phyloP scores from a whole-genome alignment of 2,888 invertebrate genomes.

The Rhabditoides inermis region DNA sequence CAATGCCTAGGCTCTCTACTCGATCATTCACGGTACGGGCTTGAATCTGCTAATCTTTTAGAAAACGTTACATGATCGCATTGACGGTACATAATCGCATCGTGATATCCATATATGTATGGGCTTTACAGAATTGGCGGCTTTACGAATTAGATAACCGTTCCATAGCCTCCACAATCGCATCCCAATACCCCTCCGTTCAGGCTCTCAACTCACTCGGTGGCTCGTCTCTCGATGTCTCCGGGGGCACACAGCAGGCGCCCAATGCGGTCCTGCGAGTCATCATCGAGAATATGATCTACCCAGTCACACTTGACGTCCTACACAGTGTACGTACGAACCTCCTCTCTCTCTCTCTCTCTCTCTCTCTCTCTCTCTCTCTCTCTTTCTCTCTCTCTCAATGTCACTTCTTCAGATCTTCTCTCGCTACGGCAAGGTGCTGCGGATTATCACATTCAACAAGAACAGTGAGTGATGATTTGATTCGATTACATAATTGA shows the following conservation, averaged over 20 bases:
- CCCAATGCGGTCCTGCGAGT: constrained; percentile 77
- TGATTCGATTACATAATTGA: neutral
- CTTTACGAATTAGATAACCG: too few relatives aligned
- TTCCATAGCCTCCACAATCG: too few relatives aligned
- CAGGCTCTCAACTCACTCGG: too few relatives aligned
- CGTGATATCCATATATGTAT: too few relatives aligned
- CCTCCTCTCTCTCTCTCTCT: neutral
- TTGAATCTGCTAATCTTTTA: too few relatives aligned
- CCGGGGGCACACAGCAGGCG: constrained; percentile 60
- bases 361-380: constrained; percentile 4
- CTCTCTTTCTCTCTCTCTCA: constrained; percentile 10
- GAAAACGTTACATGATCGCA: too few relatives aligned
- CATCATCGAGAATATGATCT: constrained; percentile 96
- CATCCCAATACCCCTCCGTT: too few relatives aligned
- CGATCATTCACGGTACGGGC: too few relatives aligned
- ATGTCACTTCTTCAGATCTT: constrained; percentile 68
- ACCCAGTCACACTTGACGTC: constrained; percentile 93
- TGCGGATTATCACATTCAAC: constrained; percentile 98
- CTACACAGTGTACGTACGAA: constrained; percentile 68
- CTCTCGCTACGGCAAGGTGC: constrained; percentile 93
- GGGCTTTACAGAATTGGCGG: too few relatives aligned
- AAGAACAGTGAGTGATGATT: constrained; percentile 80
- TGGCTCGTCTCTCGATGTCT: constrained; percentile 65
- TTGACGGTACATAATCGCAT: too few relatives aligned
- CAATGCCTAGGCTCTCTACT: too few relatives aligned